These are phyloP conservation scores for Cisticola juncidis DNA, from an alignment of 2,113 vertebrate genomes.

Conservation along the genomic window DNA sequence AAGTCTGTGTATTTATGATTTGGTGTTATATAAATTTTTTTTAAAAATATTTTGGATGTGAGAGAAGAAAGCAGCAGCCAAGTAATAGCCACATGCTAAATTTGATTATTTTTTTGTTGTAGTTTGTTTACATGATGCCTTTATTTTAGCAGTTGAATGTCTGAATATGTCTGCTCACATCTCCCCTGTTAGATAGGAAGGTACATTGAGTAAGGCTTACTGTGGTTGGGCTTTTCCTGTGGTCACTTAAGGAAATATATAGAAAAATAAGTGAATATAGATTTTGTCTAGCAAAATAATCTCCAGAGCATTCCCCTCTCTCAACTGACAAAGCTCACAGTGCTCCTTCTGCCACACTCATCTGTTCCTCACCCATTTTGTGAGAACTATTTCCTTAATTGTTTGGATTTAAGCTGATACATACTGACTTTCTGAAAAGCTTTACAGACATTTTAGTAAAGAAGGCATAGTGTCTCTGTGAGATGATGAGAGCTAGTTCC, in stretches of 20 bases:
- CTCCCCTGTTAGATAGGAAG: not conserved
- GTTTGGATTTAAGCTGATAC: not conserved
- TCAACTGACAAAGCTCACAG: not conserved
- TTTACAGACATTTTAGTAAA: not conserved
- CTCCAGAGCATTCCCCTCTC: not conserved
- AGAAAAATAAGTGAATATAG: not conserved
- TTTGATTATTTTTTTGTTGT: not conserved
- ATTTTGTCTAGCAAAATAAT: not conserved
- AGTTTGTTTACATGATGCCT: not conserved
- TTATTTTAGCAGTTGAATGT: not conserved
- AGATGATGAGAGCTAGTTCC: not conserved
- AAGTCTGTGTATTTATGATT: not conserved
- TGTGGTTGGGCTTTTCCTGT: not conserved
- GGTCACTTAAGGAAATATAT: not conserved
- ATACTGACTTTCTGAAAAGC: not conserved
- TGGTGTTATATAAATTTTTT: not conserved
- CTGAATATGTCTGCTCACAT: not conserved
- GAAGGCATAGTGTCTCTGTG: not conserved
- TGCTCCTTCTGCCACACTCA: not conserved
- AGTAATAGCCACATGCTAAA: not conserved
- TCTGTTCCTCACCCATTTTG: slow-evolving; percentile 9
- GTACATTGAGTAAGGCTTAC: not conserved
- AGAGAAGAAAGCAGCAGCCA: not conserved
- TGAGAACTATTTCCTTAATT: not conserved
- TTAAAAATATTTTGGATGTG: not conserved